Conservation (phyloP, 1,140 invertebrate species). For the Saxidomus purpurata region DNA sequence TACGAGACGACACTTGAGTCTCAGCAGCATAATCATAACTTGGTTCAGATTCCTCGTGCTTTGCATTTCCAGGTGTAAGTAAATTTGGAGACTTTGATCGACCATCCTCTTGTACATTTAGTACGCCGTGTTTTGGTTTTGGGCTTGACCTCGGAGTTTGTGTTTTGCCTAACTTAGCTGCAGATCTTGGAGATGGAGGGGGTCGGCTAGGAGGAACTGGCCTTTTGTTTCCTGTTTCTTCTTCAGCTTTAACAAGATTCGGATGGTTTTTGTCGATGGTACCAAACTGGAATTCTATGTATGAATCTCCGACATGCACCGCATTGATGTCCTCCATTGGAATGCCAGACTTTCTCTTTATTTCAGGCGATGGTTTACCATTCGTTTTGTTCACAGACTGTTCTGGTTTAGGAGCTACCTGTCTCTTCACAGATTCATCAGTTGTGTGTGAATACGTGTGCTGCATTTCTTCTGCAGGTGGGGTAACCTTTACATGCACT, state of each 20-base stretch:
- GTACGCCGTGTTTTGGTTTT: neutral
- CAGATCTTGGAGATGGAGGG: constrained; percentile 5
- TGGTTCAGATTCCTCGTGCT: neutral
- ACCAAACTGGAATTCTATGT: constrained; percentile 16
- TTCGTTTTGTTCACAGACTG: neutral
- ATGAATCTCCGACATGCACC: constrained; percentile 2
- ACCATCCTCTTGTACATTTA: neutral
- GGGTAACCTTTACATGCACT: neutral
- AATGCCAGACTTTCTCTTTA: neutral
- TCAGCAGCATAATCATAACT: constrained; percentile 10
- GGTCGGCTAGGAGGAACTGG: neutral
- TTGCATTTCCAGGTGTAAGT: neutral
- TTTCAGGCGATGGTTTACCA: neutral
- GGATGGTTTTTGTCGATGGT: neutral
- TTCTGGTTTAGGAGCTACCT: neutral
- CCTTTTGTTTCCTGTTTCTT: neutral
- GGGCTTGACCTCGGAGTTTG: neutral
- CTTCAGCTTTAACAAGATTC: neutral
- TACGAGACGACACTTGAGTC: neutral
- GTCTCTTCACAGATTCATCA: neutral
- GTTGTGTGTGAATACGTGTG: constrained; percentile 25
- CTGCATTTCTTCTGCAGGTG: neutral
- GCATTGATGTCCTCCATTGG: neutral
- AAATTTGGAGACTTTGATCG: neutral
- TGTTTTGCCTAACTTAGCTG: neutral